These are phyloP conservation scores for Pentamera pediparva DNA, from an alignment of 53 echinoderm and acorn worm genomes.

Conservation along the genomic window DNA sequence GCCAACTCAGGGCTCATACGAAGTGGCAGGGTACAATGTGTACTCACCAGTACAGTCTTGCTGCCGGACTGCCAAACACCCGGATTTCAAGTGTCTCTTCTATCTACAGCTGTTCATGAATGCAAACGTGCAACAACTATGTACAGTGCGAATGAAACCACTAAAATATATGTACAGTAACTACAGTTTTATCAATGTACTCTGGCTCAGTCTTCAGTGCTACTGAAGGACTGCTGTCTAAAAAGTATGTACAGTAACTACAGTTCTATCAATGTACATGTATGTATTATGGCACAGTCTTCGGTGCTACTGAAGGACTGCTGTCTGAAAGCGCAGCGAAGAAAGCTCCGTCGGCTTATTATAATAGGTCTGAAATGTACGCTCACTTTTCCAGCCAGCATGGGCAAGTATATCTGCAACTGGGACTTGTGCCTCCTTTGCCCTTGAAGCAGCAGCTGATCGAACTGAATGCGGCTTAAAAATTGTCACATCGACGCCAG, in stretches of 20 bases:
- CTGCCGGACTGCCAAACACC: not conserved
- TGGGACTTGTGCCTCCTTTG: constrained; percentile 1
- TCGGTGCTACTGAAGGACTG: not conserved
- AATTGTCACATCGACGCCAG: constrained; percentile 12
- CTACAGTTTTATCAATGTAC: too few species aligned
- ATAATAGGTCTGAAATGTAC: not conserved
- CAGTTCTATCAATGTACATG: too few species aligned
- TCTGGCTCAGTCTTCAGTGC: not conserved
- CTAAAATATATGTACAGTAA: too few species aligned
- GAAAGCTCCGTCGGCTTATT: not conserved
- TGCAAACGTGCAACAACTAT: not conserved
- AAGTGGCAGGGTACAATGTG: not conserved
- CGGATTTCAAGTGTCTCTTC: not conserved
- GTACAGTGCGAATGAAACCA: too few species aligned
- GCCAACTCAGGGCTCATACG: constrained; percentile 1
- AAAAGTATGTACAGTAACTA: too few species aligned
- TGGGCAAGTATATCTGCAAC: constrained; percentile 8
- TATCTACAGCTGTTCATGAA: not conserved
- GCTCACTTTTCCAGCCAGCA: constrained; percentile 30
- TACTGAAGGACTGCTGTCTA: not conserved
- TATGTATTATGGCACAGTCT: not conserved
- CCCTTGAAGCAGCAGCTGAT: constrained; percentile 30
- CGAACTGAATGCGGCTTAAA: constrained; percentile 30
- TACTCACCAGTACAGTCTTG: too few species aligned
- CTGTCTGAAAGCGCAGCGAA: not conserved